A percentile compares a stretch with the other conserved stretches of the same genome.
Conservation (phyloP, 2,797 vertebrate genomes). For the Varecia variegata region DNA sequence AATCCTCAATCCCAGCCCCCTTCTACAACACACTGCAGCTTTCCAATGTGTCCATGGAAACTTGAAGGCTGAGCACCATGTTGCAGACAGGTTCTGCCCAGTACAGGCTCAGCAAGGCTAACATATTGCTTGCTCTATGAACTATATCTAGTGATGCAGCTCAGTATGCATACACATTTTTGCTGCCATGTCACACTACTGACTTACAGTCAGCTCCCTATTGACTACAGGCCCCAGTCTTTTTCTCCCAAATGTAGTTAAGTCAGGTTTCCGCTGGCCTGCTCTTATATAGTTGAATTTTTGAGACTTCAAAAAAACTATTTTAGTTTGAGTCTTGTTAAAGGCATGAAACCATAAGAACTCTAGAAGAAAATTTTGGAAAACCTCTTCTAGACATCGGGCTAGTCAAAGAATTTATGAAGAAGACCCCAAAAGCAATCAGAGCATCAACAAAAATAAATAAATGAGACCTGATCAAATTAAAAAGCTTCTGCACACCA, state of each 20-base stretch:
- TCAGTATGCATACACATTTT: neutral
- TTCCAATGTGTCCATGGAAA: neutral
- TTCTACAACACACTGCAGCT: neutral
- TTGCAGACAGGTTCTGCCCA: neutral
- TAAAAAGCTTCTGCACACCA: too few relatives aligned
- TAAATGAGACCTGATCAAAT: too few relatives aligned
- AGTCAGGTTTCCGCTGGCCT: neutral
- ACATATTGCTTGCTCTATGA: neutral
- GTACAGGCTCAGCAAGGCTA: neutral
- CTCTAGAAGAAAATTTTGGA: too few relatives aligned
- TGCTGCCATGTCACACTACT: neutral
- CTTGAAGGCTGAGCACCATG: neutral
- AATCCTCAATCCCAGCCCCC: fast-evolving
- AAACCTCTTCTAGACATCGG: too few relatives aligned
- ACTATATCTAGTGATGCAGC: neutral
- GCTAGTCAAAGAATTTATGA: too few relatives aligned
- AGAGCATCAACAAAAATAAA: too few relatives aligned
- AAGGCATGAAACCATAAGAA: too few relatives aligned
- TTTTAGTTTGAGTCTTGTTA: too few relatives aligned
- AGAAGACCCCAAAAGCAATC: too few relatives aligned
- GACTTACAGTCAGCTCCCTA: neutral
- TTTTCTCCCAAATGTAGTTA: neutral
- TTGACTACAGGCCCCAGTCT: neutral
- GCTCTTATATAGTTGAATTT: neutral
- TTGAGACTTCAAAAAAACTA: too few relatives aligned